Percentiles rank a stretch among this genome's conserved stretches.
phyloP scores from a whole-genome alignment of 2,888 invertebrate species.

The Cyrtodaria siliqua region DNA sequence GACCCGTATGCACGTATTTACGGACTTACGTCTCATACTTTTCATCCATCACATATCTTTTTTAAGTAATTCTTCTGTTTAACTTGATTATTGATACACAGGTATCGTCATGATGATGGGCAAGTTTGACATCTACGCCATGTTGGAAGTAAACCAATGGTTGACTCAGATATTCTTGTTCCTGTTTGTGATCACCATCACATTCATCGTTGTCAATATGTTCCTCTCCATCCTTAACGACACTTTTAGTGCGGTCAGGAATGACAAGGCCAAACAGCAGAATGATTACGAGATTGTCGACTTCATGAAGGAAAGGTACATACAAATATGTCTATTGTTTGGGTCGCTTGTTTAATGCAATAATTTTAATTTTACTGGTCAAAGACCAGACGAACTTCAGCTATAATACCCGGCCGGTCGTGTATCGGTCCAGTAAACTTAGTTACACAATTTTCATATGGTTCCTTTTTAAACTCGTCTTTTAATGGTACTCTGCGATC shows the following conservation, averaged over 20 bases:
- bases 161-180: slow-evolving; percentile 82
- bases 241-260: slow-evolving; percentile 82
- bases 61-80: too few species aligned
- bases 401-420: too few species aligned
- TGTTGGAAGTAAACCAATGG: slow-evolving; percentile 78
- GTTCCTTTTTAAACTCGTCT: too few species aligned
- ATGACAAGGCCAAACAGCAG: slow-evolving; percentile 80
- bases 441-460: too few species aligned
- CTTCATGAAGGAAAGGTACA: slow-evolving; percentile 79
- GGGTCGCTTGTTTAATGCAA: too few species aligned
- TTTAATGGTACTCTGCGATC: too few species aligned
- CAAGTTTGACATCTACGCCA: slow-evolving; percentile 84
- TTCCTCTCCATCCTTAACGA: slow-evolving; percentile 85
- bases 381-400: too few species aligned
- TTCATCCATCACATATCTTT: too few species aligned
- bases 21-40: too few species aligned
- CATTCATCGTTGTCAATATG: slow-evolving; percentile 85
- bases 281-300: slow-evolving; percentile 86
- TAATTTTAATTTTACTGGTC: too few species aligned
- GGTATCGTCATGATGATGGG: slow-evolving; percentile 85
- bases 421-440: too few species aligned
- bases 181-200: slow-evolving; percentile 81
- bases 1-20: too few species aligned
- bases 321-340: neutral
- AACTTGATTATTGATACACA: slow-evolving; percentile 9